These are phyloP conservation scores for Drosophila rufa DNA, from an alignment of 1,140 invertebrate genomes.

Conservation along the genomic window DNA sequence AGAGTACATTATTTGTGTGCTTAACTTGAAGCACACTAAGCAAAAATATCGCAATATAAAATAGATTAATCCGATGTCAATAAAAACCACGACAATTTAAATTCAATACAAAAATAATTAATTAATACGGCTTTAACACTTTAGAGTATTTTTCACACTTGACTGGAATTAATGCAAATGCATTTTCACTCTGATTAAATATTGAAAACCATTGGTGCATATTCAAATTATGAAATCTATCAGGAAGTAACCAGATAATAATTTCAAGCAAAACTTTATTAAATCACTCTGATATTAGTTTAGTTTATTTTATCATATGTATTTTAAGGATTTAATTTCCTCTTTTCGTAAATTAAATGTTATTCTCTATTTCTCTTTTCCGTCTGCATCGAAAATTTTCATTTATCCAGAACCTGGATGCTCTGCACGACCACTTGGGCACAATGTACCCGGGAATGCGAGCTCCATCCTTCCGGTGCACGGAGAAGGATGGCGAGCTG, in stretches of 20 bases:
- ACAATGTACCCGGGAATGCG: slow-evolving; percentile 97
- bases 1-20: neutral
- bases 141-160: too few relatives aligned
- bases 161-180: neutral
- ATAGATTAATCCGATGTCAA: too few relatives aligned
- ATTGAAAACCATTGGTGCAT: neutral
- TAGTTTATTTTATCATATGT: neutral
- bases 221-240: neutral
- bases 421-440: slow-evolving; percentile 96
- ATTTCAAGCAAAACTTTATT: neutral
- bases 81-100: neutral
- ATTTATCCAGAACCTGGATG: slow-evolving; percentile 92
- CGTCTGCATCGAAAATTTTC: neutral
- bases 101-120: neutral
- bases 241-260: neutral
- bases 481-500: slow-evolving; percentile 94
- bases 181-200: neutral
- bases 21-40: neutral
- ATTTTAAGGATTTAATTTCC: neutral
- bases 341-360: neutral
- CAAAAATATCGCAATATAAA: neutral
- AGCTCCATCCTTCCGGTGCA: slow-evolving; percentile 96
- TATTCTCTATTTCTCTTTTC: neutral
- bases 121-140: neutral
- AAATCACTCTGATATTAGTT: neutral